Evolutionary conservation across 2,797 vertebrate genomes (phyloP), one percentile per base, ranked within the genome.

Genomic region (Cetoscarus ocellatus): DNA sequence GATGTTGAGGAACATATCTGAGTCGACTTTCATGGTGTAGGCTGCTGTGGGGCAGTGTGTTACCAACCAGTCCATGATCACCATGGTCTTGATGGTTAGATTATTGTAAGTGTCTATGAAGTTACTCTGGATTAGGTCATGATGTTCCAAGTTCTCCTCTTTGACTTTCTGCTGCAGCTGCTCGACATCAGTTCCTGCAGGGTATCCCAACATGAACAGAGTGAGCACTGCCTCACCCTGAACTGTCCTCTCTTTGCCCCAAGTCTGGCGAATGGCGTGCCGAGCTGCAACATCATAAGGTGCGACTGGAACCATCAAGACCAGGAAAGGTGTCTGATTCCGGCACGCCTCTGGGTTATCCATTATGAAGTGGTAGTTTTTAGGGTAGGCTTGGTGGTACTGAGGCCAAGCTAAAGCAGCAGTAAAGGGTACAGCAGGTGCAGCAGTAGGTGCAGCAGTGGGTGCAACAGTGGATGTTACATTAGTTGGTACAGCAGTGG

Each of bases 1-100:
- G 34, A 94, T 8, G 19, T 95, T 97, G 36, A 95, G 80, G 82
- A 96, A 97, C 86, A 95, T 87, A 68, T 96, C 95, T 0, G 72
- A 77, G 83, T 96, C 95, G 0, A 94, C 67, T 83, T 96, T 94
- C 87, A 96, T 74, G 63, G 86, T 90, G 14, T 93, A 96, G 2
- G 17, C 15, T 14, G 91, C 91, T 6, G 58, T 35, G 12, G 85
- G 69, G 68, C 94, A 96, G 70, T 19, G 87, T 1, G 67, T 82
- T 18, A 18, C 82, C 43, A 95, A 79, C 94, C 95, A 95, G 67
- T 96, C 90, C 88, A 94, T 75, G 0, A 95, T 94, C 88, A 96
- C 87, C 77, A 94, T 83, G 1, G 95, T 94, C 87, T 96, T 95
- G 19, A 91, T 75, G 3, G 95, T 96, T n/a, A 96, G 72, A 83